Percentiles rank a stretch among this genome's conserved stretches.
Evolutionary conservation across 1,140 invertebrate species (phyloP).

Genomic region (Meloidogyne hapla): DNA sequence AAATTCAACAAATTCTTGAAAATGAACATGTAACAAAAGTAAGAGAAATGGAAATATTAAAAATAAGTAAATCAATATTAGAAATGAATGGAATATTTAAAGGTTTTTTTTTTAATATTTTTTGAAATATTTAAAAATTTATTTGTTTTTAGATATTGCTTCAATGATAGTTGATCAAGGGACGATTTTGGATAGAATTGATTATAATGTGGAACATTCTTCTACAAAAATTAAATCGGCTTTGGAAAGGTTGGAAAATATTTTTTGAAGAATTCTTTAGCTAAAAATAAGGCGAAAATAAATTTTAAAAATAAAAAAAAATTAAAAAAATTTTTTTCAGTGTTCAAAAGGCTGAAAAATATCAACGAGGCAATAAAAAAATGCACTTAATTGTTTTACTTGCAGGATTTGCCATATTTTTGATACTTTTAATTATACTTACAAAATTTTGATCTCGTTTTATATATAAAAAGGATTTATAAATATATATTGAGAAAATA

Average conservation of each 20-base stretch:
- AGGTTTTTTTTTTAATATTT: no score
- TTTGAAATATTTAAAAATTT: no score
- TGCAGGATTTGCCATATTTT: slow-evolving; percentile 64
- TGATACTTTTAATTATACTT: slow-evolving; percentile 66
- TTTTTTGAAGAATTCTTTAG: neutral
- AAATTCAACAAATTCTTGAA: slow-evolving; percentile 66
- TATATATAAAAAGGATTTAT: neutral
- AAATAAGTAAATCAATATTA: slow-evolving; percentile 53
- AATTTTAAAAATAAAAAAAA: no score
- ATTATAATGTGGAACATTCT: slow-evolving; percentile 68
- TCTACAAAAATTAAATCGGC: slow-evolving; percentile 66
- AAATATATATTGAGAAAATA: slow-evolving; percentile 3
- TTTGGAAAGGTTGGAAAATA: slow-evolving; percentile 37
- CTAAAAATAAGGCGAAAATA: no score
- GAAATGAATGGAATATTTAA: slow-evolving; percentile 53
- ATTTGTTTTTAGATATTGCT: slow-evolving; percentile 61
- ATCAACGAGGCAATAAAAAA: slow-evolving; percentile 67
- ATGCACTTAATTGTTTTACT: slow-evolving; percentile 66
- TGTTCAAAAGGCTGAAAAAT: slow-evolving; percentile 67
- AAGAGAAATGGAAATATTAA: slow-evolving; percentile 64
- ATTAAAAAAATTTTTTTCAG: slow-evolving; percentile 48
- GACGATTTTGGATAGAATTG: slow-evolving; percentile 67
- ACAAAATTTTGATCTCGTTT: slow-evolving; percentile 63
- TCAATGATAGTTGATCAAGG: slow-evolving; percentile 68
- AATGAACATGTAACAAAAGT: slow-evolving; percentile 65